phyloP scores from a whole-genome alignment of 2,113 vertebrate species.

The Pelecanoides urinatrix region DNA sequence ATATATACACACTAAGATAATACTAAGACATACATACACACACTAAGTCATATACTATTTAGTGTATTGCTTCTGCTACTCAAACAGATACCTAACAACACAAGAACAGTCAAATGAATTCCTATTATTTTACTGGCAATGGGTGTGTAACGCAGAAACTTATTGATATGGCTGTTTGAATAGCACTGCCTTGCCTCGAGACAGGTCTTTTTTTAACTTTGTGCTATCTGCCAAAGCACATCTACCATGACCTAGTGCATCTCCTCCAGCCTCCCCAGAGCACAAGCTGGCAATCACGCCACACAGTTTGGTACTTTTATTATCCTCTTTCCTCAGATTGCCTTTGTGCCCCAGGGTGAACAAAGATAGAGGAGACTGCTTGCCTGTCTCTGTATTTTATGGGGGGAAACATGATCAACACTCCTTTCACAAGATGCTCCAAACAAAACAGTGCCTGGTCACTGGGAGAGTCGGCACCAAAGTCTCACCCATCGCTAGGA shows the following conservation, averaged over 20 bases:
- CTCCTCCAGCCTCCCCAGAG: not conserved
- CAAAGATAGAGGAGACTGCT: not conserved
- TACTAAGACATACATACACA: not conserved
- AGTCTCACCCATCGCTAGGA: not conserved
- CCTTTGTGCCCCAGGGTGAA: not conserved
- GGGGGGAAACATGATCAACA: fast-evolving
- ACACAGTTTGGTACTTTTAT: fast-evolving
- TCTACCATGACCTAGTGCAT: fast-evolving
- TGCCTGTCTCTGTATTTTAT: not conserved
- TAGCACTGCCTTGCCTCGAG: fast-evolving
- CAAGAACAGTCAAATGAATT: not conserved
- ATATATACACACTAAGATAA: no score
- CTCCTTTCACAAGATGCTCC: no score
- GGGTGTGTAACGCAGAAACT: fast-evolving
- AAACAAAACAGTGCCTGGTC: no score
- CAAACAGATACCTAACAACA: fast-evolving
- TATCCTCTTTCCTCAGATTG: fast-evolving
- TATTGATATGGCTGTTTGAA: fast-evolving
- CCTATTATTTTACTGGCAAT: not conserved
- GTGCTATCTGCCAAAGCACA: not conserved
- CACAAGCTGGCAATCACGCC: not conserved
- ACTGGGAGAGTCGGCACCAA: fast-evolving
- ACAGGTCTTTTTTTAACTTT: not conserved
- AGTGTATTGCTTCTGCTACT: not conserved
- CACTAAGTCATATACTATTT: not conserved